Base-by-base conservation (phyloP, 2,113 vertebrate genomes). In the Mellivora capensis region DNA sequence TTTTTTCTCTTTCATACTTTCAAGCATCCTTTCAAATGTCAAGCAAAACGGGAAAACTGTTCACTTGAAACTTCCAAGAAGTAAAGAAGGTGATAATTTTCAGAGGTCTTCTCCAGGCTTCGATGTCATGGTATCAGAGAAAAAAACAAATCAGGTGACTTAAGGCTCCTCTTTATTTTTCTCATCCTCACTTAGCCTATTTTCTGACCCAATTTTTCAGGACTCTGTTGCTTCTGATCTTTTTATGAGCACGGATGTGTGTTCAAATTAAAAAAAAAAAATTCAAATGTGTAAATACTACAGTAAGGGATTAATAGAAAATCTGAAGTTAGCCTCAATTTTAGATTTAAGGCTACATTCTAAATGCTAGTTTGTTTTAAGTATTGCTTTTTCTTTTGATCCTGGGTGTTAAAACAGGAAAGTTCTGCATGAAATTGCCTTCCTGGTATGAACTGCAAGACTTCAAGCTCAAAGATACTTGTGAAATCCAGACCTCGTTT, bases 401-500 rank as follows among this genome's bases (percentile, higher is more conserved):
- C 77, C 34, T 31, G 84, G 57, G n/a, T 88, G 64, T 62, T 91
- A 91, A 83, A 62, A 92, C 34, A 94, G 39, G 29, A 91, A 91
- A 20, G 2, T 57, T 69, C 59, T 80, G 13, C 1, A 0, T 52
- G 67, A 86, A 90, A 79, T 85, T 82, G 76, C 59, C 85, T 61
- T 96, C 64, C 87, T 49, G 12, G 79, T 74, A 37, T 92, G 87
- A 93, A 92, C 49, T 12, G 14, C 18, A 87, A 96, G 64, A 57
- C 57, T 37, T 62, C 20, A 79, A 13, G 18, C 90, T 94, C 81
- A 96, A 91, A 93, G 49, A 85, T 71, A 82, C 18, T 69, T 82
- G 84, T 90, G 88, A 95, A 94, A 96, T 88, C 23, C 94, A 96
- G 72, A 61, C 23, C 64, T 77, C 39, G 20, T 72, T 97, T 81